Percentiles rank a stretch among this genome's conserved stretches.
Conservation (phyloP, 2,888 invertebrate species). For the Stegana nigrithorax region DNA sequence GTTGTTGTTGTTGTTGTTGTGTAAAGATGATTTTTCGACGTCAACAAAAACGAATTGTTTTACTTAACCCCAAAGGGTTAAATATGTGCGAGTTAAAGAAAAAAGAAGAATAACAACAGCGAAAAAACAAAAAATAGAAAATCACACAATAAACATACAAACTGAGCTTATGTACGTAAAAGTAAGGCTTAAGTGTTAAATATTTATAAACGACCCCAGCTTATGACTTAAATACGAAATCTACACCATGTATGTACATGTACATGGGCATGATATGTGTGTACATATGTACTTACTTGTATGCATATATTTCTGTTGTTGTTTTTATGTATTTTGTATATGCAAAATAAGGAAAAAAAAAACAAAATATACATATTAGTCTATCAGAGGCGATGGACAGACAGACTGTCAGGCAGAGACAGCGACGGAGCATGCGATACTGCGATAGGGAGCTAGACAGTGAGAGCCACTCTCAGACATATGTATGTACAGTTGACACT, state of each 20-base stretch:
- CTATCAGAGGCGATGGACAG: constrained; percentile 6
- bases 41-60: constrained; percentile 47
- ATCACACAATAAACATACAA: constrained; percentile 7
- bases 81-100: constrained; percentile 53
- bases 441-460: neutral
- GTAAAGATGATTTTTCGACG: neutral
- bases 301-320: neutral
- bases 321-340: constrained; percentile 22
- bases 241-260: neutral
- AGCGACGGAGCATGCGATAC: constrained; percentile 22
- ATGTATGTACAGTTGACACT: constrained; percentile 28
- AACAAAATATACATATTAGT: constrained; percentile 4
- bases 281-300: neutral
- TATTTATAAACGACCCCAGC: constrained; percentile 43
- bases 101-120: constrained; percentile 23
- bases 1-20: neutral
- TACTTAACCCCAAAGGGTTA: constrained; percentile 57
- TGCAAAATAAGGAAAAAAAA: constrained; percentile 29
- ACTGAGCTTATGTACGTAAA: constrained; percentile 20
- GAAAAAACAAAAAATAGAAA: constrained; percentile 2
- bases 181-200: constrained; percentile 45
- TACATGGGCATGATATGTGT: too few species aligned
- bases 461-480: constrained; percentile 18
- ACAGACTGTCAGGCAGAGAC: constrained; percentile 23
- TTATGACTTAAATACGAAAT: constrained; percentile 4